Evolutionary conservation across 2,888 invertebrate genomes (phyloP).

Genomic region (Bombylius discolor): DNA sequence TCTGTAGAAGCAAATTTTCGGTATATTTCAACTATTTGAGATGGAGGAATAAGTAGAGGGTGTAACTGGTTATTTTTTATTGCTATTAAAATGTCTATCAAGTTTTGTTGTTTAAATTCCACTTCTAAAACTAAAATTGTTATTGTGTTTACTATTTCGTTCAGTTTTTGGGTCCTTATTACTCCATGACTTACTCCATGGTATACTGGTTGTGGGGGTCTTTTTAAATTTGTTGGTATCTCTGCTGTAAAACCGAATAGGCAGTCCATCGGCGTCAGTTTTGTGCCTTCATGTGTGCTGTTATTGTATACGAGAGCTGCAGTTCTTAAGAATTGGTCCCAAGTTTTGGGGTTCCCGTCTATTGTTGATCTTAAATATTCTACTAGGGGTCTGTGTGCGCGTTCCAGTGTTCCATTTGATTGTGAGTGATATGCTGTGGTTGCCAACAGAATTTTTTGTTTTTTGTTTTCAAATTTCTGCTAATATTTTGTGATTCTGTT

Average conservation of each 20-base stretch:
- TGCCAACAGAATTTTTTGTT: not conserved
- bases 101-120: too few species aligned
- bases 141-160: too few species aligned
- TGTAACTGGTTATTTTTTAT: too few species aligned
- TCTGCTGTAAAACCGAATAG: not conserved
- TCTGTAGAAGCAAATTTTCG: too few species aligned
- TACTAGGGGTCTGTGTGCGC: slow-evolving; percentile 5
- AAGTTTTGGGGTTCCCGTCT: slow-evolving; percentile 3
- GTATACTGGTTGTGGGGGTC: not conserved
- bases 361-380: slow-evolving; percentile 5
- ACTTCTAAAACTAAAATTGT: too few species aligned
- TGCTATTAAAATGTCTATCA: too few species aligned
- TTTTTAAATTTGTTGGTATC: not conserved
- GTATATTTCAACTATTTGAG: too few species aligned
- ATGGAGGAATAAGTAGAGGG: too few species aligned
- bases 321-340: slow-evolving; percentile 8
- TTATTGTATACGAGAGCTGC: slow-evolving; percentile 9
- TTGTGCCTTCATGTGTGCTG: not conserved
- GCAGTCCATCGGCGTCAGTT: slow-evolving; percentile 4
- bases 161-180: too few species aligned
- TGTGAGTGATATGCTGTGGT: not conserved
- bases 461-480: too few species aligned
- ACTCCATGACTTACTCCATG: too few species aligned
- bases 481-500: too few species aligned
- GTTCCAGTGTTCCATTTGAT: slow-evolving; percentile 7